These are phyloP conservation scores for Florisuga fusca DNA, from an alignment of 2,797 vertebrate genomes.

Conservation along the genomic window DNA sequence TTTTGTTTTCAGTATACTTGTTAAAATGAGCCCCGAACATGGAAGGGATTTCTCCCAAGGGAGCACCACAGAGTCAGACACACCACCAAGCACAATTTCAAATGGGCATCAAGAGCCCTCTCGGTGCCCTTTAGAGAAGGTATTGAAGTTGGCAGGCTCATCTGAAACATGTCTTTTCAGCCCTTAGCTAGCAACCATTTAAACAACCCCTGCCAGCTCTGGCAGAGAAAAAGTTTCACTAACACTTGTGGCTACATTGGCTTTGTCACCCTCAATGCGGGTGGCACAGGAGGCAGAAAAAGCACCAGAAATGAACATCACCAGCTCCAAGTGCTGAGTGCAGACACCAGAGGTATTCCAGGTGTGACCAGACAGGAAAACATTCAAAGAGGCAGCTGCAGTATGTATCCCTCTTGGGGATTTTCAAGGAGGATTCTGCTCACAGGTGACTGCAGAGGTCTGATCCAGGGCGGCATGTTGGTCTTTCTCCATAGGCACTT, in stretches of 20 bases:
- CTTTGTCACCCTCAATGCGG: background rate
- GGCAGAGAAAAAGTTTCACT: background rate
- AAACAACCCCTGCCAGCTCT: background rate
- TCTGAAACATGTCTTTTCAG: background rate
- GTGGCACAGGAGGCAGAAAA: background rate
- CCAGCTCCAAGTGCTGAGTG: background rate
- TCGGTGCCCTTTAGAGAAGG: background rate
- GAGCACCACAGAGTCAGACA: background rate
- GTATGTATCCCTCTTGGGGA: rapidly evolving
- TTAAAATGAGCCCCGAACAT: background rate
- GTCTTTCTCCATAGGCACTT: background rate
- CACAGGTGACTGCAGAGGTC: background rate
- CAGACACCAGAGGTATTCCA: background rate
- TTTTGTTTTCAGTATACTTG: background rate
- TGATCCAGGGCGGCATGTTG: background rate
- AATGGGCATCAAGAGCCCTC: background rate
- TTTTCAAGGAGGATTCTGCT: background rate
- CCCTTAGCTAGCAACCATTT: background rate
- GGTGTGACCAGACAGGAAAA: background rate
- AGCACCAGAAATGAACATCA: background rate
- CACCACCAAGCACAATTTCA: background rate
- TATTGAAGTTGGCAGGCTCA: background rate
- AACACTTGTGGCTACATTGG: background rate
- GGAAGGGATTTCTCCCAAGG: background rate
- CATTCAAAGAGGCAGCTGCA: background rate